A percentile compares a stretch with the other conserved stretches of the same genome.
These are phyloP conservation scores for Thunnus albacares DNA, from an alignment of 2,797 vertebrate genomes.

Conservation along the genomic window DNA sequence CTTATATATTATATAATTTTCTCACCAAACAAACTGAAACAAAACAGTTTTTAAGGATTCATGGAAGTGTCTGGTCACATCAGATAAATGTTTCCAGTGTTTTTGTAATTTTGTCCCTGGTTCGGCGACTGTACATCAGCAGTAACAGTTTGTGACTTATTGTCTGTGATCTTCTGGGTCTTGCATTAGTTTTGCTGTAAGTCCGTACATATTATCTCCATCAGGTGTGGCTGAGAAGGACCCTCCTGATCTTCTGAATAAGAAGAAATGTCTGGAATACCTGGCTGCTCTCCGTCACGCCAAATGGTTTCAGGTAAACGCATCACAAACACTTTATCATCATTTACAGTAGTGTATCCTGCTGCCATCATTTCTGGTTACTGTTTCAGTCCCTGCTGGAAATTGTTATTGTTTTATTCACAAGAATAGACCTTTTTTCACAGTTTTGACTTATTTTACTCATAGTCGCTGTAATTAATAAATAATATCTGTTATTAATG, in stretches of 20 bases:
- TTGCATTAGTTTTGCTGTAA: slow-evolving; percentile 19
- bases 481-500: too few species aligned
- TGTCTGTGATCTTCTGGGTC: slow-evolving; percentile 19
- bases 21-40: slow-evolving; percentile 18
- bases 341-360: not conserved
- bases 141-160: not conserved
- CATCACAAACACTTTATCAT: not conserved
- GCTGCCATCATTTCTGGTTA: too few species aligned
- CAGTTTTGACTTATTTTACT: too few species aligned
- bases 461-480: not conserved
- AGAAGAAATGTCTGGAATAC: slow-evolving; percentile 87
- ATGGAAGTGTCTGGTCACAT: slow-evolving; percentile 12
- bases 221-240: slow-evolving; percentile 74
- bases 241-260: slow-evolving; percentile 84
- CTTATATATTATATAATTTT: slow-evolving; percentile 30
- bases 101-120: slow-evolving; percentile 21
- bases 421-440: too few species aligned
- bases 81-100: slow-evolving; percentile 6
- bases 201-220: slow-evolving; percentile 44
- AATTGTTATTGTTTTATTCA: too few species aligned
- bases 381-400: too few species aligned
- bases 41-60: slow-evolving; percentile 13
- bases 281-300: slow-evolving; percentile 89
- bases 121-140: slow-evolving; percentile 18
- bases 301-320: slow-evolving; percentile 93